Percentiles rank a stretch among this genome's conserved stretches.
Evolutionary conservation across 2,797 vertebrate genomes (phyloP).

Genomic region (Oreochromis mossambicus): DNA sequence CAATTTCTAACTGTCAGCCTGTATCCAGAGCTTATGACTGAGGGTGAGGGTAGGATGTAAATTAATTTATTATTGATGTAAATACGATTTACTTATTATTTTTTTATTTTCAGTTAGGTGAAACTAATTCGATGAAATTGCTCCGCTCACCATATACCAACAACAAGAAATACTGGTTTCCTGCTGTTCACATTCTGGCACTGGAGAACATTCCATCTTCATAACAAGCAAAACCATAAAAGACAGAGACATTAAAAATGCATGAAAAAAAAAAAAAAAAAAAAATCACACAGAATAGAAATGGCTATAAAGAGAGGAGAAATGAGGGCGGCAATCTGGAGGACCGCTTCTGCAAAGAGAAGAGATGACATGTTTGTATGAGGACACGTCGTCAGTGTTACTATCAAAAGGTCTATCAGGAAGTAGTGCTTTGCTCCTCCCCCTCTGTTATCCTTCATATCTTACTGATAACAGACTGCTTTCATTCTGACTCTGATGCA

Average conservation of each 20-base stretch:
- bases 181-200: background rate
- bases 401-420: background rate
- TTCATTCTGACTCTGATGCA: background rate
- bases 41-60: background rate
- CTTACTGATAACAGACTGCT: background rate
- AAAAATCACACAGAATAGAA: background rate
- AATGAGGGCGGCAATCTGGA: background rate
- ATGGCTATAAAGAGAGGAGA: background rate
- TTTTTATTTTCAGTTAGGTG: background rate
- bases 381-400: background rate
- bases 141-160: background rate
- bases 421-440: background rate
- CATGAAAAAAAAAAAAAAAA: background rate
- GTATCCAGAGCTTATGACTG: background rate
- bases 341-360: background rate
- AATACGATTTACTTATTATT: background rate
- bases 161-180: background rate
- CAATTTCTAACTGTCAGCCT: background rate
- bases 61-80: background rate
- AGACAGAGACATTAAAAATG: conserved; percentile 37
- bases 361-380: background rate
- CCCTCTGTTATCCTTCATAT: conserved; percentile 1
- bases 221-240: conserved; percentile 39
- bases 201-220: background rate
- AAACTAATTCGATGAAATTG: background rate